A percentile compares a stretch with the other conserved stretches of the same genome.
Conservation (phyloP, 1,140 invertebrate species). For the Ridgeia piscesae region DNA sequence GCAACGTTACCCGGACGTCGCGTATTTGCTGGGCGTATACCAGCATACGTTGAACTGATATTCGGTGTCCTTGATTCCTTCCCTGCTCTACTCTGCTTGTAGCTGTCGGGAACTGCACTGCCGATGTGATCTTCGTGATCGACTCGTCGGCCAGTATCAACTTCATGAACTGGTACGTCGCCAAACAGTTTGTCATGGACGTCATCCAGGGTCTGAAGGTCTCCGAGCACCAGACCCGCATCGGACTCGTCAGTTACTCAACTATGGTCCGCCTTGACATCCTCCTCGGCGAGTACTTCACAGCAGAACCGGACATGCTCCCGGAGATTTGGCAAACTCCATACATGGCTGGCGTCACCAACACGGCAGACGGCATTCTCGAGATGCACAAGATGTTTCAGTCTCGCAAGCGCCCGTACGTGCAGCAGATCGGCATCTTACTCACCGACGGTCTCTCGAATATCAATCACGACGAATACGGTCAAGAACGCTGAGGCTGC, state of each 20-base stretch:
- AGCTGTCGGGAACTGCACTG: background rate
- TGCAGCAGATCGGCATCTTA: background rate
- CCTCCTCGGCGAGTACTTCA: background rate
- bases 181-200: background rate
- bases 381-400: background rate
- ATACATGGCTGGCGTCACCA: conserved; percentile 12
- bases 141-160: background rate
- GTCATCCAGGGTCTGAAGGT: background rate
- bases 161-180: background rate
- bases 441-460: background rate
- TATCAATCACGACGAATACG: background rate
- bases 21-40: background rate
- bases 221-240: background rate
- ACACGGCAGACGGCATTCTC: conserved; percentile 1
- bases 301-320: background rate
- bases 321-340: background rate
- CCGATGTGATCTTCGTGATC: background rate
- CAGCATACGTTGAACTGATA: background rate
- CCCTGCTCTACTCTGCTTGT: background rate
- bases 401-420: background rate
- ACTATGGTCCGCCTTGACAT: background rate
- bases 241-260: background rate
- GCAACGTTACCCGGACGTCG: no score
- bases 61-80: background rate
- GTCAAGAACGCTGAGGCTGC: background rate